A percentile compares a stretch with the other conserved stretches of the same genome.
Conservation (phyloP, 1,140 invertebrate species). For the Diachasmimorpha longicaudata region DNA sequence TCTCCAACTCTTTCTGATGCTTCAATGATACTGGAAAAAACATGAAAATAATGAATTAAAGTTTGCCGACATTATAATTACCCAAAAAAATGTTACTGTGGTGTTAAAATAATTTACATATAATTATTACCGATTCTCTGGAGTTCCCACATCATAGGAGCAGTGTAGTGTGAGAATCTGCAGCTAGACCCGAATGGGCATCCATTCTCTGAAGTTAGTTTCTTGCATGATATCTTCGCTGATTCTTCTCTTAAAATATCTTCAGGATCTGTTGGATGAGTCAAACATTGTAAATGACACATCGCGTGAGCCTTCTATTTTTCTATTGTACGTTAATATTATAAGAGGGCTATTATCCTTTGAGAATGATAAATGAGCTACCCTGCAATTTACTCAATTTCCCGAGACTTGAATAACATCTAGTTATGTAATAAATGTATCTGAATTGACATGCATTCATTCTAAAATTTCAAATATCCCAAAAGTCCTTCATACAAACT, state of each 20-base stretch:
- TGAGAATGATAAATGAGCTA: too few relatives aligned
- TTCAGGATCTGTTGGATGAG: constrained; percentile 63
- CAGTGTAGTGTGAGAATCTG: constrained; percentile 70
- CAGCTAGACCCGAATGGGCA: constrained; percentile 70
- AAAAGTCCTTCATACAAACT: too few relatives aligned
- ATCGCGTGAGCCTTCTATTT: not conserved
- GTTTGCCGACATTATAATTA: too few relatives aligned
- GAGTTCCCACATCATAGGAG: constrained; percentile 64
- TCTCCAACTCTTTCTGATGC: constrained; percentile 8
- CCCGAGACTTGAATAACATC: too few relatives aligned
- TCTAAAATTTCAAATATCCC: too few relatives aligned
- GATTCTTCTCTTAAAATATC: constrained; percentile 67
- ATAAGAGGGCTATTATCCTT: not conserved
- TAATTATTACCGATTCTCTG: constrained; percentile 62
- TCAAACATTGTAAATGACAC: not conserved
- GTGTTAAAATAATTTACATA: not conserved
- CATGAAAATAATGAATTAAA: constrained; percentile 3
- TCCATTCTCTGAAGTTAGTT: constrained; percentile 62
- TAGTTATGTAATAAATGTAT: too few relatives aligned
- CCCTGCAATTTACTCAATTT: too few relatives aligned
- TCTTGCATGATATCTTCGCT: constrained; percentile 66
- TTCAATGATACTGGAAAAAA: constrained; percentile 42
- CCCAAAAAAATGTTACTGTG: too few relatives aligned
- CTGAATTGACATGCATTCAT: too few relatives aligned
- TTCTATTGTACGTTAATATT: not conserved